Base-by-base conservation (phyloP, 2,797 vertebrate genomes). In the Brotula barbata region DNA sequence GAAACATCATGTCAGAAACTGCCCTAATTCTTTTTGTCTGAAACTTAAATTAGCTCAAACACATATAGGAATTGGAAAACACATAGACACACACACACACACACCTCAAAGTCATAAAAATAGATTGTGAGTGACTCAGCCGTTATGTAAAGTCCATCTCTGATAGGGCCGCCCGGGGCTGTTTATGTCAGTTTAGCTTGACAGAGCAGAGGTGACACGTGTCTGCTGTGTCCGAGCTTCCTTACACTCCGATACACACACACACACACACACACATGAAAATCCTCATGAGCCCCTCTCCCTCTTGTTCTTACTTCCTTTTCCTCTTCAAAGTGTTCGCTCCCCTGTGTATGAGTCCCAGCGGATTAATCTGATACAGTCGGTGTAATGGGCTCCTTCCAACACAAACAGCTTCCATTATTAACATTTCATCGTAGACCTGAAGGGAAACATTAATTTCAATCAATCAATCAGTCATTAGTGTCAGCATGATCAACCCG, bases 101-200 rank as follows among this genome's bases (percentile, higher is more conserved):
- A 83, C 82, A 82, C 86, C 85, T 87, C 83, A 83, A 81, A 89
- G 84, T 80, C 77, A 82, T 87, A 88, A 85, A 89, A 90, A 89
- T 90, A 89, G 87, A 87, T 87, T 77, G 83, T 75, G 79, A 82
- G 86, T 90, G 86, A 90, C 88, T 90, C 88, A 90, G 84, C 70
- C 76, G 83, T 90, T 90, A 89, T 88, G 83, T 89, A 89, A 90
- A 91, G 85, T 88, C 87, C 85, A 89, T 88, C 83, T 81, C 87
- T 85, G 87, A 89, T 87, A 86, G 80, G 85, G 75, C 75, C 76
- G 80, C 87, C 82, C 41, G 78, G 77, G 82, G 85, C 82, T 84
- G 78, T 85, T 89, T 87, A 80, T 88, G 85, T 88, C 86, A 85
- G 88, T 89, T 85, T 87, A 83, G 79, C 73, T 86, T 87, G 85